Base-by-base conservation (phyloP, 2,113 vertebrate species). In the Lophochroa leadbeateri region DNA sequence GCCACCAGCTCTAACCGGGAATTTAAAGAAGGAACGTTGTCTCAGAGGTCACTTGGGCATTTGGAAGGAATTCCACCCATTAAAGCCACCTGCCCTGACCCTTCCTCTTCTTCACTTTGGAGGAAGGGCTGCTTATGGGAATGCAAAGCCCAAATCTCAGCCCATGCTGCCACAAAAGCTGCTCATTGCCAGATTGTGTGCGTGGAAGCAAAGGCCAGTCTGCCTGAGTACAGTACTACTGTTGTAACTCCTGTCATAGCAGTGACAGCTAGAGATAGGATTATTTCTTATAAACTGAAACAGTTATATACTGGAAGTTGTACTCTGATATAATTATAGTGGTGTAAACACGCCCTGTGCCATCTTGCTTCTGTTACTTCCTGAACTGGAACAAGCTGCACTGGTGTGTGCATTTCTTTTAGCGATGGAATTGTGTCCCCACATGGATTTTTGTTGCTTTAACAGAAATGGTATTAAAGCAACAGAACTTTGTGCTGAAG, bases 41-140 rank as follows among this genome's bases (percentile, higher is more conserved):
- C 69, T 58, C 28, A 2, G 49, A 57, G 35, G 25, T 41, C 10
- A 0, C 0, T 4, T 2, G 1, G 80, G 37, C 23, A 1, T 49
- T 60, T 41, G 21, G 46, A 76, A 44, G n/a, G 4, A 43, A 78
- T 25, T 81, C n/a, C 20, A 21, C 12, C 50, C 28, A 0, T 0
- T 79, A 28, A 27, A 85, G 24, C 24, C 13, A 8, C 58, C 70
- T 57, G 25, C 9, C 4, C 35, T 81, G 23, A 13, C 7, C 55
- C 37, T 14, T 83, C 50, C 55, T n/a, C 5, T 65, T 35, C 87
- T 52, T 53, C 28, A 2, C 24, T 37, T 41, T 9, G 23, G 21
- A 35, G 64, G 49, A 63, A 68, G 6, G 41, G 28, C 31, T 61
- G 46, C 47, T 33, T 19, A 8, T 0, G 19, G 53, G 63, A 18